These are phyloP conservation scores for Oedothorax gibbosus DNA, from an alignment of 1,140 invertebrate species.

Conservation along the genomic window DNA sequence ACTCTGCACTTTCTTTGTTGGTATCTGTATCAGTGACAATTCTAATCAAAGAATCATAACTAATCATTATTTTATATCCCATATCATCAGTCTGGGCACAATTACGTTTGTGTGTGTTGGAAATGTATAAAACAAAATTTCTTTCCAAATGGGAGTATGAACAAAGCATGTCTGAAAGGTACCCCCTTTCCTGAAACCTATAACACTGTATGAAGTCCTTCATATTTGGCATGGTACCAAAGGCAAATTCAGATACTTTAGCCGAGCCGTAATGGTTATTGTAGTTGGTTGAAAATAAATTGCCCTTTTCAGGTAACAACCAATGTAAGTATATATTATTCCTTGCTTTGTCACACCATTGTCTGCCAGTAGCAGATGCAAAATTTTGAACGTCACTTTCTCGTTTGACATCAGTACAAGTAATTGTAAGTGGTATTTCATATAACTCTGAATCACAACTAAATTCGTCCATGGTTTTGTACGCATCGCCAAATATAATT, in stretches of 20 bases:
- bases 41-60: constrained; percentile 36
- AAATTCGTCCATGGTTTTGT: constrained; percentile 3
- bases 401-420: constrained; percentile 18
- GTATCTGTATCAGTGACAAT: constrained; percentile 36
- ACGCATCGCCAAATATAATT: not conserved
- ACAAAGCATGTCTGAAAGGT: constrained; percentile 25
- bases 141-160: constrained; percentile 44
- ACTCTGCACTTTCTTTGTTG: not conserved
- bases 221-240: constrained; percentile 48
- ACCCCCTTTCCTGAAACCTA: not conserved
- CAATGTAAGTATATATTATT: constrained; percentile 37
- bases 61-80: constrained; percentile 31
- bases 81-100: constrained; percentile 2
- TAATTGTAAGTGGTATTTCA: constrained; percentile 10
- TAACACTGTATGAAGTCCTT: constrained; percentile 32
- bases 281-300: not conserved
- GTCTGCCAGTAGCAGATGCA: not conserved
- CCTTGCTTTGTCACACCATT: constrained; percentile 42
- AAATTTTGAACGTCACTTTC: constrained; percentile 30
- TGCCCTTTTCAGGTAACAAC: constrained; percentile 17
- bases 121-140: constrained; percentile 42
- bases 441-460: constrained; percentile 21
- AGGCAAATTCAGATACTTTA: constrained; percentile 48
- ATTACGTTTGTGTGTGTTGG: not conserved
- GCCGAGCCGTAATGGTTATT: constrained; percentile 9